Conservation (phyloP, 2,797 vertebrate genomes). For the Falco concolor region DNA sequence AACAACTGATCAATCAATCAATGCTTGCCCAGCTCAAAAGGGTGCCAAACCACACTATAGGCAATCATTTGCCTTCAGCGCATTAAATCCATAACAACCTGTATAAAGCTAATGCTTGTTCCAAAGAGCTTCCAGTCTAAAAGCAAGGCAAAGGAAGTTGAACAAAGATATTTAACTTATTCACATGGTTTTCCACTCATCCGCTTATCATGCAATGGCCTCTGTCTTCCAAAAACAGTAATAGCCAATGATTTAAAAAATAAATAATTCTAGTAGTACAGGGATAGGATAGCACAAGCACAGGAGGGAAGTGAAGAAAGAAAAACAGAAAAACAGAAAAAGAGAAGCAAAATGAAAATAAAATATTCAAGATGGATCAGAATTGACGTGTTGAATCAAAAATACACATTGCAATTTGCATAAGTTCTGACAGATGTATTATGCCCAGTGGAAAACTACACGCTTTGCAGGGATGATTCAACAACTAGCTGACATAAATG, state of each 20-base stretch:
- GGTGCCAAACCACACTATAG: background rate
- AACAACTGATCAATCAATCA: background rate
- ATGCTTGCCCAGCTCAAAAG: background rate
- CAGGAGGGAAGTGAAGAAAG: background rate
- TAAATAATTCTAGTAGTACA: background rate
- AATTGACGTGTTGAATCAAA: background rate
- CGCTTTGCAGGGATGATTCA: background rate
- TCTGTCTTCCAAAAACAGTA: background rate
- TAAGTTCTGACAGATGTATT: background rate
- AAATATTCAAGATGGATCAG: background rate
- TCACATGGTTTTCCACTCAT: background rate
- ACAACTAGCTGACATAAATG: background rate
- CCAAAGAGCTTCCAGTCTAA: background rate
- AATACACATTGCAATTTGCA: background rate
- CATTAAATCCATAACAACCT: background rate
- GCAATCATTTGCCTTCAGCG: background rate
- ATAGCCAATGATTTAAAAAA: background rate
- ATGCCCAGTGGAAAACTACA: background rate
- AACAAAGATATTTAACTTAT: background rate
- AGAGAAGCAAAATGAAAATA: background rate
- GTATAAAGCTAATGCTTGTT: background rate
- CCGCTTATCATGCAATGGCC: background rate
- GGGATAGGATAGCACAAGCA: background rate
- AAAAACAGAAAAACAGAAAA: background rate
- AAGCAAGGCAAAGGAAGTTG: background rate